Evolutionary conservation across 2,888 invertebrate species (phyloP).

Genomic region (Arrhopalites spinosus): DNA sequence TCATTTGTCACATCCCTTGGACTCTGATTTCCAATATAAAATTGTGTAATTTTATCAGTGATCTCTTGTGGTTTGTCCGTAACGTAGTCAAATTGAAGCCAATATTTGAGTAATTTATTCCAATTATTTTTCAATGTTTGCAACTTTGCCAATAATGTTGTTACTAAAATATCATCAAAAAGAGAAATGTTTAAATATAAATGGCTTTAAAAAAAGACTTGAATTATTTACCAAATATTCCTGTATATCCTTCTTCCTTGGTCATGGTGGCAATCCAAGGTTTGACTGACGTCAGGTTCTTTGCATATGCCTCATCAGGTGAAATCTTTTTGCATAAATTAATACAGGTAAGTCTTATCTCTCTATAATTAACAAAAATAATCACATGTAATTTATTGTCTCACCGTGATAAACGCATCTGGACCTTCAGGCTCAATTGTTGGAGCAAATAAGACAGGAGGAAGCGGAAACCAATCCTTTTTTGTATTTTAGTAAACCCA

Average conservation of each 20-base stretch:
- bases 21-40: slow-evolving; percentile 43
- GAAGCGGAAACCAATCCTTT: slow-evolving; percentile 49
- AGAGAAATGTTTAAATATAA: not conserved
- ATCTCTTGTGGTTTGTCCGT: slow-evolving; percentile 31
- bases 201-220: not conserved
- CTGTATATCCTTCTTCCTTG: slow-evolving; percentile 43
- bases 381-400: no score
- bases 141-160: slow-evolving; percentile 32
- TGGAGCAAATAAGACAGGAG: slow-evolving; percentile 46
- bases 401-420: slow-evolving; percentile 46
- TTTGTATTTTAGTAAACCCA: no score
- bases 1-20: slow-evolving; percentile 33
- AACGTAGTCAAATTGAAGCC: slow-evolving; percentile 41
- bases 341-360: no score
- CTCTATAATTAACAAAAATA: no score
- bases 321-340: no score
- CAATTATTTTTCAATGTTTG: slow-evolving; percentile 39
- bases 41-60: slow-evolving; percentile 42
- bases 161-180: slow-evolving; percentile 39
- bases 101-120: slow-evolving; percentile 38
- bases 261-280: slow-evolving; percentile 46
- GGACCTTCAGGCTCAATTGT: slow-evolving; percentile 43
- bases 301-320: slow-evolving; percentile 45
- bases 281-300: slow-evolving; percentile 38
- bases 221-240: slow-evolving; percentile 16